Evolutionary conservation across 2,113 vertebrate genomes (phyloP), one percentile per base, ranked within the genome.

Genomic region (Gallinago media): DNA sequence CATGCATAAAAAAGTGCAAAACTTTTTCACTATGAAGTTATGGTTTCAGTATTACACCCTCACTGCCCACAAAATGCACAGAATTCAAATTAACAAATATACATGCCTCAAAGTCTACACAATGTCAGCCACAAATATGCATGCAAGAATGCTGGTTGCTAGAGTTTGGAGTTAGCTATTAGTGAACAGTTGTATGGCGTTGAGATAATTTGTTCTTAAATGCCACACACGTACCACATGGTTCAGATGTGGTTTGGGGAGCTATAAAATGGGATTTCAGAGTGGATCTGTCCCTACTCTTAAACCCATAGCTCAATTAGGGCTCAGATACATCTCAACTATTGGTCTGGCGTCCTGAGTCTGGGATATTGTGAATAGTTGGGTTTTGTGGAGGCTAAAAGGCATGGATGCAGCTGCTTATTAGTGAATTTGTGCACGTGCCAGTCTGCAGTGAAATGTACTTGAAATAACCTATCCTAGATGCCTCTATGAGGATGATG

Each of bases 381-480:
- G 61, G 66, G 75, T 63, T 94, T 81, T 82, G 85, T 65, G 46
- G 85, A 81, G 66, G 80, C 70, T 94, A 72, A 91, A 94, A 97
- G 81, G 74, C 70, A 46, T 2, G 49, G 63, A 59, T 76, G 58
- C 66, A 92, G 95, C 91, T 94, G 83, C 94, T 95, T 94, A 63
- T 97, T 94, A 95, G 87, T 67, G 74, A 97, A 93, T 80, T 94
- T 85, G 91, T 96, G 89, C 95, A 97, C 89, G 85, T 95, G 95
- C 95, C 97, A 96, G 86, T 76, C 93, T 94, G 80, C 96, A 96
- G 76, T 54, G 92, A 96, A 91, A 96, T 94, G 96, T 85, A 87
- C 96, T 96, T 97, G 96, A 95, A 97, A 97, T 91, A 97, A 97
- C 95, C 95, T 97, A 93, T 75, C 91, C 66, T 91, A 12, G 81